These are phyloP conservation scores for Dicrostonyx torquatus DNA, from an alignment of 2,797 vertebrate genomes.

Conservation along the genomic window DNA sequence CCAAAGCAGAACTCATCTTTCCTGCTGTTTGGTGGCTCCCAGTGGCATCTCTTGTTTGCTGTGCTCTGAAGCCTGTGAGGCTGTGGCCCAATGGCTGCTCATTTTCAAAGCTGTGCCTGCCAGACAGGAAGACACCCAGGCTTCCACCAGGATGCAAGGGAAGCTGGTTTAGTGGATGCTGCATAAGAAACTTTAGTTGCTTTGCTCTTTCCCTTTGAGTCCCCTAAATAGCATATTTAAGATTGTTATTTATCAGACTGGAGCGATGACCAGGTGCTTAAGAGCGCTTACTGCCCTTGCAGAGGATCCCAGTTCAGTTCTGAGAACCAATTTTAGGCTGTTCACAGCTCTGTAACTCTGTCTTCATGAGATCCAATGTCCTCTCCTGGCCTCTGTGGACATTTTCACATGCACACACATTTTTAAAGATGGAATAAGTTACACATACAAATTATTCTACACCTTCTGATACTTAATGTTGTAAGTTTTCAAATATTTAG, in stretches of 20 bases:
- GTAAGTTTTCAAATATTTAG: neutral
- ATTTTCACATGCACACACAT: neutral
- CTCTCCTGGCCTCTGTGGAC: neutral
- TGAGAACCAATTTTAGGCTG: neutral
- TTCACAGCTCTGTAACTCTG: neutral
- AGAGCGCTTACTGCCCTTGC: neutral
- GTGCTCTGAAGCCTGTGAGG: neutral
- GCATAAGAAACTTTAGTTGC: neutral
- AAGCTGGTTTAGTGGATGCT: neutral
- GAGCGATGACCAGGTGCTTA: neutral
- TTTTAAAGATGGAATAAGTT: neutral
- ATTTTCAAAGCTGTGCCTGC: neutral
- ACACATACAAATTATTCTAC: conserved; percentile 14
- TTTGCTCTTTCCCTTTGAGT: conserved; percentile 55
- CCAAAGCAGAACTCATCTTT: conserved; percentile 9
- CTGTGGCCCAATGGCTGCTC: neutral
- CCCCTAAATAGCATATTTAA: neutral
- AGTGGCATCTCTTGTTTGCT: neutral
- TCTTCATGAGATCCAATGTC: neutral
- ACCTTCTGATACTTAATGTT: neutral
- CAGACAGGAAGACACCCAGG: neutral
- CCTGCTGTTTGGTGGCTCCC: neutral
- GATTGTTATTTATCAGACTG: neutral
- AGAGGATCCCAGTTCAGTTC: neutral
- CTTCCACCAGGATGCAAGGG: neutral